A percentile compares a stretch with the other conserved stretches of the same genome.
These are phyloP conservation scores for Stegostoma tigrinum DNA, from an alignment of 2,113 vertebrate genomes.

Conservation along the genomic window DNA sequence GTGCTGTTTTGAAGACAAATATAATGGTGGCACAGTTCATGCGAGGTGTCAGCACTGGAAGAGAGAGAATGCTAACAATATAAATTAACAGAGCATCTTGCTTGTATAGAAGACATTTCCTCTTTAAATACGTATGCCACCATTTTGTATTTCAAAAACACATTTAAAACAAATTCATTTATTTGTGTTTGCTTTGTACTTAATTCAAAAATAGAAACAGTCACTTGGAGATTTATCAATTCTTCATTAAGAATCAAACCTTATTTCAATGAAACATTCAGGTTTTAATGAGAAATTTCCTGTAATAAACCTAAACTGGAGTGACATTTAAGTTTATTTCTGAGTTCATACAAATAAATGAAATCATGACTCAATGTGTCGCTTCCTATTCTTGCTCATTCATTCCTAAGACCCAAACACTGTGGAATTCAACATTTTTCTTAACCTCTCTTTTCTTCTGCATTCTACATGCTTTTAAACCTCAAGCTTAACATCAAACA, in stretches of 20 bases:
- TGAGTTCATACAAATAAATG: not conserved
- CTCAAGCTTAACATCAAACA: not conserved
- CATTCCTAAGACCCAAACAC: not conserved
- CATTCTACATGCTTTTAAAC: not conserved
- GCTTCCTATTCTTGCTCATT: not conserved
- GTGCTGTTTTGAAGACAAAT: too few relatives aligned
- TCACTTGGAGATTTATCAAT: not conserved
- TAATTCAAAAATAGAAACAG: not conserved
- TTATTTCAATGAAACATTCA: not conserved
- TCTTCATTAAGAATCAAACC: not conserved
- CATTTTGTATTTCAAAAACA: not conserved
- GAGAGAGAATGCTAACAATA: not conserved
- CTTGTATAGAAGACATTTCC: not conserved
- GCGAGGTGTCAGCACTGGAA: too few relatives aligned
- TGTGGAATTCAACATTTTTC: not conserved
- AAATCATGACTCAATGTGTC: not conserved
- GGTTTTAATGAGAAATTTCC: not conserved
- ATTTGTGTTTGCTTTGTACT: not conserved
- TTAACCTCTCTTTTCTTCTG: not conserved
- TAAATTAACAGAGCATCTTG: not conserved
- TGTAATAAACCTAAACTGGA: not conserved
- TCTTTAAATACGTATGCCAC: not conserved
- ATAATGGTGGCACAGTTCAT: too few relatives aligned
- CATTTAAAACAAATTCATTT: not conserved
- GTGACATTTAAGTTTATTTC: not conserved